Evolutionary conservation across 2,888 invertebrate genomes (phyloP).

Genomic region (Rhamphomyia laevipes): DNA sequence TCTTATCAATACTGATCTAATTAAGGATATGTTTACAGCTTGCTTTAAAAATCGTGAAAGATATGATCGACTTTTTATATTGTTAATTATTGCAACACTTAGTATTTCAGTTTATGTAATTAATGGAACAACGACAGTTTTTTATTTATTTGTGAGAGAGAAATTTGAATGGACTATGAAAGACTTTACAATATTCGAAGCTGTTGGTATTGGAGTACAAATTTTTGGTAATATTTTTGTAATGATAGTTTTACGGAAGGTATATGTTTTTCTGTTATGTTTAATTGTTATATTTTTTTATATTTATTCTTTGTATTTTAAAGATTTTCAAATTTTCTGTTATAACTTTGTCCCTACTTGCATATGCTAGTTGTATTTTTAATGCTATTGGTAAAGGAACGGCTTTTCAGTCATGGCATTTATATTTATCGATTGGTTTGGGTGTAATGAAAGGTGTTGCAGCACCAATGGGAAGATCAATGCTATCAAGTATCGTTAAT

Average conservation of each 20-base stretch:
- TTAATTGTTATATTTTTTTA: not conserved
- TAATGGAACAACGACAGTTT: conserved; percentile 36
- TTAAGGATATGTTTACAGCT: conserved; percentile 31
- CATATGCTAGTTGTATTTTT: conserved; percentile 27
- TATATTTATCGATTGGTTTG: conserved; percentile 28
- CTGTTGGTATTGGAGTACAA: conserved; percentile 40
- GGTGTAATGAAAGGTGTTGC: conserved; percentile 30
- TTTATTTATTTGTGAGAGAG: conserved; percentile 50
- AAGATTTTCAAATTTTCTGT: conserved; percentile 30
- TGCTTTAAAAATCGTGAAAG: conserved; percentile 29
- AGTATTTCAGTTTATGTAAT: conserved; percentile 25
- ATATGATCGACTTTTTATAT: conserved; percentile 33
- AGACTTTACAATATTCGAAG: conserved; percentile 48
- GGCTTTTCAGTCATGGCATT: conserved; percentile 29
- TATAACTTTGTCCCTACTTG: conserved; percentile 27
- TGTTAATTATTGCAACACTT: conserved; percentile 32
- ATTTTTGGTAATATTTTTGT: conserved; percentile 48
- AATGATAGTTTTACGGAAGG: conserved; percentile 43
- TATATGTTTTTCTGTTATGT: conserved; percentile 12
- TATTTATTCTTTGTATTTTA: not conserved
- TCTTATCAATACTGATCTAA: conserved; percentile 31
- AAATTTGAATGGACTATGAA: conserved; percentile 54
- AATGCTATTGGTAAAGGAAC: conserved; percentile 34
- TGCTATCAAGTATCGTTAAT: conserved; percentile 32
- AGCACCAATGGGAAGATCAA: conserved; percentile 35